Evolutionary conservation across 2,797 vertebrate genomes (phyloP), one percentile per base, ranked within the genome.

Genomic region (Notolepis coatsorum): DNA sequence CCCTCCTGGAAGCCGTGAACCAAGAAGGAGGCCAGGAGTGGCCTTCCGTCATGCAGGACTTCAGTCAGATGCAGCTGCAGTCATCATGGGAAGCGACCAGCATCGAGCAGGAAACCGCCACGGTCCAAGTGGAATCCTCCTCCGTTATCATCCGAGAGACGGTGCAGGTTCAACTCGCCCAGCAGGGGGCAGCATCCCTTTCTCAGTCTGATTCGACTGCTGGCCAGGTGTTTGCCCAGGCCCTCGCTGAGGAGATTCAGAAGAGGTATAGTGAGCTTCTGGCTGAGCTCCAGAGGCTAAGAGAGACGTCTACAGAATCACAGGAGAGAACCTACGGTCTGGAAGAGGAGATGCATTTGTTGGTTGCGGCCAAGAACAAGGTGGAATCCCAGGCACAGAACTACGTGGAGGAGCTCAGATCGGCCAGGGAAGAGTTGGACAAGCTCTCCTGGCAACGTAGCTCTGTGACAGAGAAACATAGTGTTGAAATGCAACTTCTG

Each of bases 231-330:
- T 94, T 93, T 51, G 89, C 92, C 71, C 88, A 92, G 76, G 73
- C 79, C 3, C 86, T 93, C 48, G 89, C 94, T 2, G 82, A 89
- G 28, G 94, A 96, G 21, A 90, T 97, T 31, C 92, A 95, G 56
- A 94, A 91, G 75, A 88, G 82, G 59, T 91, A 92, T 59, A 89
- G 91, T 10, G 90, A 93, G 50, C 87, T 93, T 42, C 20, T 93
- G 57, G 76, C 68, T 50, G 95, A 98, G 79, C 89, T 97, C 62
- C 79, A 75, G 73, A 87, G 53, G 45, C 86, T 97, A 17, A 90
- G 80, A 57, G 88, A 93, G 2, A 45, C 84, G 12, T 66, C 90
- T 25, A 81, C 89, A 53, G 90, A 93, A 55, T 93, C 93, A 8
- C 91, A 92, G 43, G 85, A 85, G 75, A 94, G 88, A 73, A 69